A percentile compares a stretch with the other conserved stretches of the same genome.
Evolutionary conservation across 2,797 vertebrate species (phyloP).

Genomic region (Cryptoprocta ferox): DNA sequence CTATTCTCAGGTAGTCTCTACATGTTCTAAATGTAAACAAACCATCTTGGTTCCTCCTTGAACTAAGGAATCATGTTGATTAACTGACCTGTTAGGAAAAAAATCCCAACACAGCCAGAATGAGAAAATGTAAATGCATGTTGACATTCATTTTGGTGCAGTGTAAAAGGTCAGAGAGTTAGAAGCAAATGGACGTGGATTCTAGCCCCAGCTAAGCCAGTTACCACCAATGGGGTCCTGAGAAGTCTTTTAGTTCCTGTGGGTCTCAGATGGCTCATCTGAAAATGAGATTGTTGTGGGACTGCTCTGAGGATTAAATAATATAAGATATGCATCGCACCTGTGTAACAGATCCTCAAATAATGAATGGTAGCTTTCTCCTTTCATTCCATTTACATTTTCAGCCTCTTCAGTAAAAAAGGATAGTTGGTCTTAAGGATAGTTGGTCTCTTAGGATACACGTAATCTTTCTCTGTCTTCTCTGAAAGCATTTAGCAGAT

Average conservation of each 20-base stretch:
- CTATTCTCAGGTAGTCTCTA: neutral
- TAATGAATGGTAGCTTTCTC: neutral
- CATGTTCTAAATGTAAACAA: neutral
- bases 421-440: neutral
- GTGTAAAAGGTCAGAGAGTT: neutral
- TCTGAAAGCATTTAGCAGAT: neutral
- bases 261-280: neutral
- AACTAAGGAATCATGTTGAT: neutral
- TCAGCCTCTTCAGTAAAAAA: neutral
- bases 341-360: neutral
- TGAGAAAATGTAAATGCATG: neutral
- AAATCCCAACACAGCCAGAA: neutral
- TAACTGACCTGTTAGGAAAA: neutral
- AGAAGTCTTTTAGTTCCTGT: neutral
- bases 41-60: neutral
- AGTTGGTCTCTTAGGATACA: neutral
- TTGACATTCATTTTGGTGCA: neutral
- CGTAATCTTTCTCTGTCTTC: neutral
- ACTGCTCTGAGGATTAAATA: neutral
- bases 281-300: neutral
- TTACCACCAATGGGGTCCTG: neutral
- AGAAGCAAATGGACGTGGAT: neutral
- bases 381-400: neutral
- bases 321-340: neutral
- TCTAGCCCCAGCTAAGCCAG: neutral